Conservation (phyloP, 2,888 invertebrate genomes). For the Polylopha cassiicola region DNA sequence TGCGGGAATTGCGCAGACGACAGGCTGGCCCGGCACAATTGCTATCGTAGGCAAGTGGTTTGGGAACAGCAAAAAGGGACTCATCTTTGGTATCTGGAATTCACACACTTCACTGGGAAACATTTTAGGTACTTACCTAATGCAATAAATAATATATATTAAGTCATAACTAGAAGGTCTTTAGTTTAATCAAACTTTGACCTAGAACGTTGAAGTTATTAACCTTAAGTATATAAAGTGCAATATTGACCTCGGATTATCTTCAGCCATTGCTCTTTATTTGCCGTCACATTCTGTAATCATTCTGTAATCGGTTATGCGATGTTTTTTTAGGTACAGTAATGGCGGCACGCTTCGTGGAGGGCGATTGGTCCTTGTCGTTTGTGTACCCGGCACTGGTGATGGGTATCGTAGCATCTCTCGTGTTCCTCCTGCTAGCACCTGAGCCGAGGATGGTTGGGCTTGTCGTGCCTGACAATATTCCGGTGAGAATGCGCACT, state of each 20-base stretch:
- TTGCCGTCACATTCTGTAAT: too few relatives aligned
- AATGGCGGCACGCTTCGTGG: constrained; percentile 92
- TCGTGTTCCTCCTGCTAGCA: constrained; percentile 89
- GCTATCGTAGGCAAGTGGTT: constrained; percentile 97
- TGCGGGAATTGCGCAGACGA: constrained; percentile 93
- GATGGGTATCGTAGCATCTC: constrained; percentile 80
- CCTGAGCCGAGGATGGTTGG: constrained; percentile 90
- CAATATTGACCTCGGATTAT: too few relatives aligned
- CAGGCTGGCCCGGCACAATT: constrained; percentile 98
- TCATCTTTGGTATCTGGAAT: constrained; percentile 98
- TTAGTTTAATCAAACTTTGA: too few relatives aligned
- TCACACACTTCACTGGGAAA: constrained; percentile 98
- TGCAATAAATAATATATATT: background rate
- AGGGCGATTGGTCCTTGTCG: constrained; percentile 91
- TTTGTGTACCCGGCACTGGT: constrained; percentile 94
- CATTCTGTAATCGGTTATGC: too few relatives aligned
- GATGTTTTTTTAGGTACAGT: constrained; percentile 76
- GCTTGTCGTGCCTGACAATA: constrained; percentile 46
- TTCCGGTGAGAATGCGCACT: constrained; percentile 29
- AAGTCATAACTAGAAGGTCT: too few relatives aligned
- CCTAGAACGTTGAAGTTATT: too few relatives aligned
- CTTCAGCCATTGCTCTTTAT: too few relatives aligned
- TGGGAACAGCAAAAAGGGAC: constrained; percentile 91
- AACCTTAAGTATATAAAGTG: too few relatives aligned
- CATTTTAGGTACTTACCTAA: constrained; percentile 82